A percentile compares a stretch with the other conserved stretches of the same genome.
These are phyloP conservation scores for Dendrolimus kikuchii DNA, from an alignment of 1,140 invertebrate species.

Conservation along the genomic window DNA sequence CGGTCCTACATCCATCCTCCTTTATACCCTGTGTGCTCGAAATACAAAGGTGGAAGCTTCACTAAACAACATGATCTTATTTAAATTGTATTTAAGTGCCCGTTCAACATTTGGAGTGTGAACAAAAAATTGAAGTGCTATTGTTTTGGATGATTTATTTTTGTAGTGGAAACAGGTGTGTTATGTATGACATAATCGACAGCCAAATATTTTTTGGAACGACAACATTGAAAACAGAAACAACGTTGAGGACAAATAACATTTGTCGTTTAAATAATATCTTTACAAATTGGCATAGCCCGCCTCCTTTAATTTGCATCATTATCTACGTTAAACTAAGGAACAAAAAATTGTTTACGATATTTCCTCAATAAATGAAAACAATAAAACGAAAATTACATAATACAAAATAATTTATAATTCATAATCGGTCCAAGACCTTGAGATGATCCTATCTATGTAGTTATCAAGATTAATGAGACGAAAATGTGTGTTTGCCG, in stretches of 20 bases:
- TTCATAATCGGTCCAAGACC: slow-evolving; percentile 41
- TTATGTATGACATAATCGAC: slow-evolving; percentile 30
- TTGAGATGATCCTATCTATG: slow-evolving; percentile 44
- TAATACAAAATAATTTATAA: slow-evolving; percentile 9
- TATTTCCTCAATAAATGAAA: background rate
- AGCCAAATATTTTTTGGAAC: slow-evolving; percentile 5
- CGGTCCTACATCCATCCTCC: slow-evolving; percentile 1
- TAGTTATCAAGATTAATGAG: slow-evolving; percentile 54
- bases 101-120: slow-evolving; percentile 33
- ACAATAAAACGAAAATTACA: background rate
- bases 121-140: slow-evolving; percentile 38
- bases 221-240: background rate
- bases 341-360: no score
- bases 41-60: slow-evolving; percentile 18
- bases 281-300: no score
- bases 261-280: no score
- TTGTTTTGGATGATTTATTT: slow-evolving; percentile 46
- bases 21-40: slow-evolving; percentile 18
- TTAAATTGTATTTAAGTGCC: slow-evolving; percentile 16
- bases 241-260: no score
- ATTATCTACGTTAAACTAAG: no score
- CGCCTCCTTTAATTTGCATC: no score
- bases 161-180: slow-evolving; percentile 35
- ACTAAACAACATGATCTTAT: slow-evolving; percentile 18
- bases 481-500: slow-evolving; percentile 4